Conservation (phyloP, 2,888 invertebrate species). For the Dolichomitus sp. region DNA sequence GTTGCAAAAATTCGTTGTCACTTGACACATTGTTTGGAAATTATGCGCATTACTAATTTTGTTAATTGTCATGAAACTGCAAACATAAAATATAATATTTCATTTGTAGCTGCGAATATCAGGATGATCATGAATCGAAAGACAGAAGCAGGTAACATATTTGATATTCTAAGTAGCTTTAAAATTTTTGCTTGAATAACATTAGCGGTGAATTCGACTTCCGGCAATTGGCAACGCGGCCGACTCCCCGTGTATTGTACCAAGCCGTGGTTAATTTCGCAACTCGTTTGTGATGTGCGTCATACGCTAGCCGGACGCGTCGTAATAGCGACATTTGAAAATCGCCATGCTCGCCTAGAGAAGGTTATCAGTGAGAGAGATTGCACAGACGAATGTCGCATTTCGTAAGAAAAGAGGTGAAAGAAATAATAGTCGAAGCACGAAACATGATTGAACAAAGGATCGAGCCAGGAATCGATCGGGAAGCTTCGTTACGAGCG, state of each 20-base stretch:
- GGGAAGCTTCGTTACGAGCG: not conserved
- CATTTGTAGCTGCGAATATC: not conserved
- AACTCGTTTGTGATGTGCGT: slow-evolving; percentile 40
- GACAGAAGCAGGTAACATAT: slow-evolving; percentile 4
- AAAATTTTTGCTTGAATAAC: slow-evolving; percentile 12
- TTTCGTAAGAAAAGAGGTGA: slow-evolving; percentile 36
- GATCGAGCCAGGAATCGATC: slow-evolving; percentile 35
- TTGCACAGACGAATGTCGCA: slow-evolving; percentile 12
- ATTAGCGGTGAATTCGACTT: slow-evolving; percentile 5
- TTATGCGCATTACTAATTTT: too few relatives aligned
- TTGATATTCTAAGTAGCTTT: not conserved
- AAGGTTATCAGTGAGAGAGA: slow-evolving; percentile 59
- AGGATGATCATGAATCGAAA: not conserved
- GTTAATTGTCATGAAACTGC: not conserved
- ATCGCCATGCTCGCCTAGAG: slow-evolving; percentile 67
- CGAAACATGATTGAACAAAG: slow-evolving; percentile 38
- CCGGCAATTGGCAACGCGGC: slow-evolving; percentile 20
- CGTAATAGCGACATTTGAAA: slow-evolving; percentile 70
- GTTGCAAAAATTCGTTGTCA: not conserved
- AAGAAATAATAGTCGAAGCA: slow-evolving; percentile 32
- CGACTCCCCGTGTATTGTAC: not conserved
- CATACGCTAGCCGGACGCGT: slow-evolving; percentile 26
- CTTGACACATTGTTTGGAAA: not conserved
- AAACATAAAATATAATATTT: not conserved
- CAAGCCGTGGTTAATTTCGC: slow-evolving; percentile 25